Evolutionary conservation across 2,797 vertebrate species (phyloP).

Genomic region (Coregonus suidteri): DNA sequence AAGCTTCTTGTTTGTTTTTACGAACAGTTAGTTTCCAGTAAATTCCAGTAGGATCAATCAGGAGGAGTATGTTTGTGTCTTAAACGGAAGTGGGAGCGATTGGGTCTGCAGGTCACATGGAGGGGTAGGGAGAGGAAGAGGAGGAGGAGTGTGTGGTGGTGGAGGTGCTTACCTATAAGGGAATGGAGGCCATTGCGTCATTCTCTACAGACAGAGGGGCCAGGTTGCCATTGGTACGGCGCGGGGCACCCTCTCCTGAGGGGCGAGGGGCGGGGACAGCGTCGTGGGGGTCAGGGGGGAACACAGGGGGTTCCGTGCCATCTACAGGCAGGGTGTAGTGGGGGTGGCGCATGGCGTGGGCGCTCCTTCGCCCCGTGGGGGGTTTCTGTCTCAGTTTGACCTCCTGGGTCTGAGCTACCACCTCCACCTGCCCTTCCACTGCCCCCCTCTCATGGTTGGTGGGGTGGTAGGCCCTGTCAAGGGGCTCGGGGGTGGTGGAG

Average conservation of each 20-base stretch:
- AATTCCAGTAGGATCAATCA: not conserved
- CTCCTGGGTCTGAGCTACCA: slow-evolving; percentile 80
- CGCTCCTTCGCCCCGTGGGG: slow-evolving; percentile 84
- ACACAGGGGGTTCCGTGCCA: slow-evolving; percentile 76
- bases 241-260: slow-evolving; percentile 54
- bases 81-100: not conserved
- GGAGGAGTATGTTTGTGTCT: not conserved
- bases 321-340: slow-evolving; percentile 85
- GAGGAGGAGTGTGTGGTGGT: not conserved
- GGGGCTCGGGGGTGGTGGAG: slow-evolving; percentile 60
- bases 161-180: slow-evolving; percentile 88
- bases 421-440: slow-evolving; percentile 68
- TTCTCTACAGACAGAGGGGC: slow-evolving; percentile 83
- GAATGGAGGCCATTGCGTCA: slow-evolving; percentile 94
- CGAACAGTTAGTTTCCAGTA: not conserved
- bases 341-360: slow-evolving; percentile 79
- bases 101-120: slow-evolving; percentile 18
- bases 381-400: slow-evolving; percentile 94
- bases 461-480: slow-evolving; percentile 68
- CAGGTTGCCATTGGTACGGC: slow-evolving; percentile 76
- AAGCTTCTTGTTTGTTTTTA: too few relatives aligned
- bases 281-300: slow-evolving; percentile 66
- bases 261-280: slow-evolving; percentile 40
- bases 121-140: slow-evolving; percentile 4
- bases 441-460: slow-evolving; percentile 80